phyloP scores from a whole-genome alignment of 2,797 vertebrate genomes.

The Poeciliopsis presidionis region DNA sequence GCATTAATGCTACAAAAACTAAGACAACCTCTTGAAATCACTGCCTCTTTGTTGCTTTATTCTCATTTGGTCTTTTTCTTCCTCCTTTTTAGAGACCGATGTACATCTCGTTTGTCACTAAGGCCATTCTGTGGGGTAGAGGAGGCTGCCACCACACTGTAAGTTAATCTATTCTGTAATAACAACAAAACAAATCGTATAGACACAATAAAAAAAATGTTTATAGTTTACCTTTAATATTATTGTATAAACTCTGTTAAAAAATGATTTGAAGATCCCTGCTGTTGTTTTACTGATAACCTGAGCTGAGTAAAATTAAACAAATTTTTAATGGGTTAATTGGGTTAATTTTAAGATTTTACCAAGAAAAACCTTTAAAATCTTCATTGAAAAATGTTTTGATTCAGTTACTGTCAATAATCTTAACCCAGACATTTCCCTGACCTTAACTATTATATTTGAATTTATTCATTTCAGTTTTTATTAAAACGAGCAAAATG shows the following conservation, averaged over 20 bases:
- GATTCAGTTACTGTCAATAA: not conserved
- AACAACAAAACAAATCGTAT: not conserved
- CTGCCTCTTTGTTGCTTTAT: constrained; percentile 24
- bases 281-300: not conserved
- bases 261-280: not conserved
- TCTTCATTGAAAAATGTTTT: not conserved
- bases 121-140: constrained; percentile 75
- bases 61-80: constrained; percentile 23
- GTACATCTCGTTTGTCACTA: constrained; percentile 74
- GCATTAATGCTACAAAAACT: constrained; percentile 30
- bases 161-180: constrained; percentile 27
- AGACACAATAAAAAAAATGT: not conserved
- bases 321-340: not conserved
- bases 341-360: not conserved
- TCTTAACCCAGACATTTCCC: too few relatives aligned
- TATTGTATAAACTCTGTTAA: not conserved
- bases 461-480: too few relatives aligned
- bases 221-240: not conserved
- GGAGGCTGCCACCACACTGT: constrained; percentile 50
- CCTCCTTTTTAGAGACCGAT: constrained; percentile 62
- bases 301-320: not conserved
- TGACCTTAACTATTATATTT: too few relatives aligned
- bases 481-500: not conserved
- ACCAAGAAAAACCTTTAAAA: not conserved
- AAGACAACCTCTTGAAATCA: constrained; percentile 27